phyloP scores from a whole-genome alignment of 2,113 vertebrate species.

The Platichthys flesus region DNA sequence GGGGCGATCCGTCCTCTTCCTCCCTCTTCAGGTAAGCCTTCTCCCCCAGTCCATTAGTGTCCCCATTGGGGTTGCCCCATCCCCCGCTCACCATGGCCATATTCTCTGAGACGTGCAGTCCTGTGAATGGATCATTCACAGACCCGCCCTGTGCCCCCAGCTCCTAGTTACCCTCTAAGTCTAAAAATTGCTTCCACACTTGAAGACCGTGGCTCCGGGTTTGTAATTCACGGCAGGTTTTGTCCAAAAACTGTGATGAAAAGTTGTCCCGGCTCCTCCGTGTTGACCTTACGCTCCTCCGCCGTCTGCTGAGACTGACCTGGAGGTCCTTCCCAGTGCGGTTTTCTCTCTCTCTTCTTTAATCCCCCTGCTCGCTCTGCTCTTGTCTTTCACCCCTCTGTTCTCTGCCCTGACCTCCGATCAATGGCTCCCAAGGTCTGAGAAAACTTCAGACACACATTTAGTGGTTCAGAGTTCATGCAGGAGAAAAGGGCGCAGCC shows the following conservation, averaged over 20 bases:
- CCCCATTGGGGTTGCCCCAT: conserved; percentile 91
- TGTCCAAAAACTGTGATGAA: conserved; percentile 14
- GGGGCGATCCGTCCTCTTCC: conserved; percentile 89
- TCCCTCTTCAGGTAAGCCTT: conserved; percentile 86
- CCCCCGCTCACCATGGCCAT: conserved; percentile 97
- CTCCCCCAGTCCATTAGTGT: conserved; percentile 84
- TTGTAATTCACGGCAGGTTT: neutral
- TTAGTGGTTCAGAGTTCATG: conserved; percentile 80
- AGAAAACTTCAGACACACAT: conserved; percentile 68
- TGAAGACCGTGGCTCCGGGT: neutral
- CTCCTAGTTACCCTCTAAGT: conserved; percentile 9
- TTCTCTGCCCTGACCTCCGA: conserved; percentile 66
- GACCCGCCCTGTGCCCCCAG: conserved; percentile 49
- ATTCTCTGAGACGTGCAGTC: conserved; percentile 73
- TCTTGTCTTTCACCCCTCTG: conserved; percentile 46
- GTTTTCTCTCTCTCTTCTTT: conserved; percentile 52
- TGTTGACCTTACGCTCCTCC: conserved; percentile 72
- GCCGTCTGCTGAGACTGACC: conserved; percentile 61
- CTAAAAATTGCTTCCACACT: conserved; percentile 4
- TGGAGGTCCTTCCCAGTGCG: conserved; percentile 49
- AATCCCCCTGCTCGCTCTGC: conserved; percentile 58
- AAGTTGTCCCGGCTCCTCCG: conserved; percentile 16
- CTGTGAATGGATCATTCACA: conserved; percentile 64
- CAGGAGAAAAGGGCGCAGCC: conserved; percentile 75
- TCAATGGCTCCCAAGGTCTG: conserved; percentile 63